Base-by-base conservation (phyloP, 2,888 invertebrate genomes). In the Cerastoderma edule region DNA sequence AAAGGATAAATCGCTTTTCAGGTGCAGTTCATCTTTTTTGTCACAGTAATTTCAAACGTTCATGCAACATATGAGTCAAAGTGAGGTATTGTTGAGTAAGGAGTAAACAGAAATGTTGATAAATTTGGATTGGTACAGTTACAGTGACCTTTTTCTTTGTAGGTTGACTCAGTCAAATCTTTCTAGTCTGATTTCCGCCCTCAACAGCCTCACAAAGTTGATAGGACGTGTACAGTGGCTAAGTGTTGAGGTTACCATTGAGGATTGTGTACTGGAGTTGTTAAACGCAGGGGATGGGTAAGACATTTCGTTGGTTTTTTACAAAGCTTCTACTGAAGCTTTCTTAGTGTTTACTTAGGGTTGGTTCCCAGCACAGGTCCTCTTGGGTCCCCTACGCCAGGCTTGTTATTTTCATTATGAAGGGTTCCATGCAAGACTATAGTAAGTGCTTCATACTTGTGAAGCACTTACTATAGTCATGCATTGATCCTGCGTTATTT, bases 181-280 rank as follows among this genome's bases (percentile, higher is more conserved):
- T 39, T 39, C 60, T 10, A 24, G 39, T 24, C 2, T 22, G 60
- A 60, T 39, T 27, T 60, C 39, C 10, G 50, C 50, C 32, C 66
- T 66, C 3, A 50, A 66, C 19, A 30, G 50, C 33, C 53, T 66
- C 32, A 56, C 46, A 30, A 81, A 81, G 64, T 71, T 88, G 46
- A 83, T 88, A 53, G 87, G 87, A 53, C 85, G 86, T 65, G 65
- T 86, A 8, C 53, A 50, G 28, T 69, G 68, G 67, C 63, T 48
- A 5, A 71, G 65, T 30, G 72, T 75, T 22, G 83, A 85, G 67
- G 56, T 56, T 16, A 56, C 64, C 8, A 70, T 87, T 8, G 50
- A 85, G n/a, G 75, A 84, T 24, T 72, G 78, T 78, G 64, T 85
- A 0, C 54, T 81, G 19, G 65, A 50, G 30, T 67, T 81, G 16